Evolutionary conservation across 92 coral and sea anemone species (phyloP).

Genomic region (Epizoanthus stellaris): DNA sequence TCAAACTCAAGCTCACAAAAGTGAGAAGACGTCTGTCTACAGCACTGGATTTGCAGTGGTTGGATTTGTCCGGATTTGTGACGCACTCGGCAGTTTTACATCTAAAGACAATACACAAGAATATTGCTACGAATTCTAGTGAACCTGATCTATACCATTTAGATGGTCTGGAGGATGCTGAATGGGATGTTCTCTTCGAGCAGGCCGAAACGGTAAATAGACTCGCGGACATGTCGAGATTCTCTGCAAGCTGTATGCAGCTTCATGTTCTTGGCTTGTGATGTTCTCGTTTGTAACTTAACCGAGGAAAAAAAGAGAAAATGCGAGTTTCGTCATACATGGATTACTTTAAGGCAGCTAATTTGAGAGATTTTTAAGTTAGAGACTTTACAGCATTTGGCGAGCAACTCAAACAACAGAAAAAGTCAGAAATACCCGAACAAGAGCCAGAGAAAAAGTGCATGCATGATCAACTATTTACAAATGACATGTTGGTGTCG

Average conservation of each 20-base stretch:
- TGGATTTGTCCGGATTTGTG: background rate
- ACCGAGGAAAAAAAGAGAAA: too few species aligned
- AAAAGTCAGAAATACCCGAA: too few species aligned
- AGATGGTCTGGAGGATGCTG: too few species aligned
- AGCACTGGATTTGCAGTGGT: background rate
- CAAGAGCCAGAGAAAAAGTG: too few species aligned
- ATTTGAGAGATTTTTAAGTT: too few species aligned
- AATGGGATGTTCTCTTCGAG: conserved; percentile 21
- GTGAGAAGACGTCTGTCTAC: background rate
- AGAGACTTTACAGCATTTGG: too few species aligned
- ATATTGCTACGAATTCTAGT: background rate
- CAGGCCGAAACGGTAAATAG: background rate
- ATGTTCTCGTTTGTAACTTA: background rate
- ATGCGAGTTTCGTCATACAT: too few species aligned
- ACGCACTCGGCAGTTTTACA: background rate
- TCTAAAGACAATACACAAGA: background rate
- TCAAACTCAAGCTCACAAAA: conserved; percentile 16
- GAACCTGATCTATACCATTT: background rate
- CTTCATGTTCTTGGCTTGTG: background rate
- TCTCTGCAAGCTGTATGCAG: background rate
- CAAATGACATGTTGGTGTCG: too few species aligned
- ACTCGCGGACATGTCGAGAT: conserved; percentile 7
- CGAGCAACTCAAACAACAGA: too few species aligned
- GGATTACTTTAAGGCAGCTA: too few species aligned
- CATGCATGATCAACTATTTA: too few species aligned